Evolutionary conservation across 2,888 invertebrate genomes (phyloP), one percentile per base, ranked within the genome.

Genomic region (Leucania comma): DNA sequence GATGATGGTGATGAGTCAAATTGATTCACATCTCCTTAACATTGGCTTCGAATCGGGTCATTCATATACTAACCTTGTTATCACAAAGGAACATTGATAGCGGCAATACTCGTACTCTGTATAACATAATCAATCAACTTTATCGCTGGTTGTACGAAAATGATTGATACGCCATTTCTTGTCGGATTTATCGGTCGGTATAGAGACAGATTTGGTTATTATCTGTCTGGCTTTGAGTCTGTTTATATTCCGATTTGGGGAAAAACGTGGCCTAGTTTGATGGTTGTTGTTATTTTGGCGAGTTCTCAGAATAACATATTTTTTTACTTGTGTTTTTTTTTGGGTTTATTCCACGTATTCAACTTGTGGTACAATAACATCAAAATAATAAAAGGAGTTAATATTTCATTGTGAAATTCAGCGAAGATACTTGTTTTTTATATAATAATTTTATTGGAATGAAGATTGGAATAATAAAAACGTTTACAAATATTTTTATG

Each of bases 41-140:
- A 54, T 29, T 26, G 10, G 12, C 22, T 60, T 61, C 22, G 0
- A 56, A 14, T 56, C 9, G 6, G n/a, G 22, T 68, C 57, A 78
- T 65, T 70, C 57, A 57, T 53, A 61, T 8, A 57, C 20, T 60
- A 64, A 61, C 80, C 66, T 73, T 71, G 69, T 79, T 72, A 48
- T 59, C 58, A 67, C 48, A 35, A 6, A 14, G 10, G 12, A 32
- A 46, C 20, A 48, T 54, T 48, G 81, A 80, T 83, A 76, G 68
- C 81, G 68, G 73, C 64, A n/a, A 29, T 48, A 65, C 26, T 62
- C 68, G 0, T 57, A 50, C 14, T 35, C 24, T 29, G 50, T 56
- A 46, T 46, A 65, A 57, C 26, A 35, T 53, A 71, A 82, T 82
- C 81, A 83, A 83, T 82, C 84, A 80, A 65, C 60, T 69, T 83